These are phyloP conservation scores for Xyliphius kryptos DNA, from an alignment of 2,113 vertebrate species.

Conservation along the genomic window DNA sequence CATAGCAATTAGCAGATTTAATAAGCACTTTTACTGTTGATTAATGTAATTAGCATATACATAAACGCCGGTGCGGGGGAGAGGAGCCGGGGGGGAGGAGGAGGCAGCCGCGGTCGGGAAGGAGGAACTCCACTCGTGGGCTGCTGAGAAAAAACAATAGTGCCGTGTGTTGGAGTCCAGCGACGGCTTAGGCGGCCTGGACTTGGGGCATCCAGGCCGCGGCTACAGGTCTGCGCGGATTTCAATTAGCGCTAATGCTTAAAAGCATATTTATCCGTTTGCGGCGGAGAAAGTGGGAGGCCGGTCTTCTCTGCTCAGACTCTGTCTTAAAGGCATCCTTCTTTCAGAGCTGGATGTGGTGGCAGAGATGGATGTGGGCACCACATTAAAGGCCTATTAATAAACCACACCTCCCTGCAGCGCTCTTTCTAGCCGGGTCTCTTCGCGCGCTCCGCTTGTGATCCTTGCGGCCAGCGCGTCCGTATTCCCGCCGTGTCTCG, in stretches of 20 bases:
- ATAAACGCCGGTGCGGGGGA: slow-evolving; percentile 32
- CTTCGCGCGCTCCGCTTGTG: neutral
- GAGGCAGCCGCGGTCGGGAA: neutral
- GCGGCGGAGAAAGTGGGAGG: neutral
- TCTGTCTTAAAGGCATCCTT: slow-evolving; percentile 7
- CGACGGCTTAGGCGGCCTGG: no score
- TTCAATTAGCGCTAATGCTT: slow-evolving; percentile 7
- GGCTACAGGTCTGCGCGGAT: neutral
- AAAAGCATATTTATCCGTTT: slow-evolving; percentile 3
- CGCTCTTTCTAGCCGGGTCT: neutral
- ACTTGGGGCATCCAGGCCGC: neutral
- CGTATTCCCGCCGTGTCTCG: neutral
- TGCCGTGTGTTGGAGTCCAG: no score
- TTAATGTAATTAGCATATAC: slow-evolving; percentile 54
- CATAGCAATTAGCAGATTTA: slow-evolving; percentile 55
- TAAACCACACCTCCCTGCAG: slow-evolving; percentile 60
- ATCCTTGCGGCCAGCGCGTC: no score
- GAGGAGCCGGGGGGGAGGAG: neutral
- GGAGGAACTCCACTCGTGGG: neutral
- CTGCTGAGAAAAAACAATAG: neutral
- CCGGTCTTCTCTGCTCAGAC: neutral
- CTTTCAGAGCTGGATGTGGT: slow-evolving; percentile 21
- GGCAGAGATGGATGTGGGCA: slow-evolving; percentile 49
- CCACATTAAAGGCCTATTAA: slow-evolving; percentile 56
- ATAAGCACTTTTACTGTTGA: slow-evolving; percentile 51